Evolutionary conservation across 2,797 vertebrate genomes (phyloP), one percentile per base, ranked within the genome.

Genomic region (Hozukius guyotensis): DNA sequence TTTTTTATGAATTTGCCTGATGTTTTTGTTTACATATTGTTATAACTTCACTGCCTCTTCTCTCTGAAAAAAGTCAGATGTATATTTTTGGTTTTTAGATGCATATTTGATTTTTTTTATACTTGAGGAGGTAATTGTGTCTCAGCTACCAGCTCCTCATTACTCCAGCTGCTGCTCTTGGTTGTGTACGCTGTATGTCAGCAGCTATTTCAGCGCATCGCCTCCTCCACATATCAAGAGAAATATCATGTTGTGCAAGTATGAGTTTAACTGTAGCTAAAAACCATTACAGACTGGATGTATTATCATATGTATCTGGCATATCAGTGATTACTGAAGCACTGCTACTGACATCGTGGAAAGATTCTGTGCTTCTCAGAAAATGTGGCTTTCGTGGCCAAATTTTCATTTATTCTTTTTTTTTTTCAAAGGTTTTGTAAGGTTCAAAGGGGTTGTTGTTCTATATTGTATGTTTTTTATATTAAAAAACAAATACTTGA

Each of bases 391-490:
- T 81, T 86, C 22, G 60, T 76, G 75, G 90, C 86, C 91, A 91
- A 90, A 89, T 81, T 73, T 85, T 81, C 16, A 75, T 77, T 85
- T 80, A 69, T 77, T 62, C 4, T 52, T 64, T 55, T 63, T 83
- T 83, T 87, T 89, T 85, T 88, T 31, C 65, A 85, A 67, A 83
- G 8, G 49, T 89, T 91, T 93, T 93, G 75, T 95, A 42, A 42
- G 38, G 38, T 42, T 42, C 38, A 42, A 77, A 88, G 83, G 92
- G 90, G 85, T 89, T 94, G 90, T 93, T 93, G 93, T 95, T 92
- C 86, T 93, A 92, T 90, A 94, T 89, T 93, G 82, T 93, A 91
- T 95, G 91, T 94, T 95, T 95, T 95, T 94, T 94, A 93, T 91
- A 95, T 93, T 88, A 88, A 93, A 94, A 93, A 93, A 93, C 90